Evolutionary conservation across 2,888 invertebrate genomes (phyloP).

Genomic region (Dicroscelio sp.): DNA sequence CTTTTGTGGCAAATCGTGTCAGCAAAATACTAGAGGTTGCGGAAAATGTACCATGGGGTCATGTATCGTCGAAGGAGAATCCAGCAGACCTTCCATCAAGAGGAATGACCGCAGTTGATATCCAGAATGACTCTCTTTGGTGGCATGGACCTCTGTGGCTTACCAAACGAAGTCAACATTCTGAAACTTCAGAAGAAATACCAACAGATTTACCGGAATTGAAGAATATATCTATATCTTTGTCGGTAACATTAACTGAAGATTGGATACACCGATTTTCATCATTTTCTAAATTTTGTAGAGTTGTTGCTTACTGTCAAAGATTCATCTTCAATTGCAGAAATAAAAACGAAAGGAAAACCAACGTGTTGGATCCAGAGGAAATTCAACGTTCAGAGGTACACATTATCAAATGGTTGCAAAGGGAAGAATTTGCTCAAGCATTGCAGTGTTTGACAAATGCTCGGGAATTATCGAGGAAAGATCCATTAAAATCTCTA

Average conservation of each 20-base stretch:
- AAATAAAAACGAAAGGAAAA: neutral
- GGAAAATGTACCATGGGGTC: neutral
- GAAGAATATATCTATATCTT: neutral
- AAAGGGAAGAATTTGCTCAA: neutral
- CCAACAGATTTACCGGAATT: neutral
- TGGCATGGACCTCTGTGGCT: neutral
- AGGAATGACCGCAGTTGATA: neutral
- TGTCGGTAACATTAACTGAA: neutral
- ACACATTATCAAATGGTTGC: neutral
- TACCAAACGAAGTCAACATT: neutral
- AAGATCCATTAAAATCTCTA: neutral
- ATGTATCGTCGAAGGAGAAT: neutral
- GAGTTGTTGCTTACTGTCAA: constrained; percentile 3
- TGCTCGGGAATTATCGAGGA: neutral
- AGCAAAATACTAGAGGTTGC: neutral
- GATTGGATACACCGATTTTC: neutral
- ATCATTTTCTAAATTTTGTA: neutral
- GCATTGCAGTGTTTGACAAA: neutral
- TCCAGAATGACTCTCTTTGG: neutral
- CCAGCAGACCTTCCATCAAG: neutral
- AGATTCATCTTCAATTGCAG: neutral
- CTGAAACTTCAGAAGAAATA: neutral
- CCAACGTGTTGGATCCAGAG: neutral
- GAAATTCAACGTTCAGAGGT: neutral
- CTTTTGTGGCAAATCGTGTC: neutral